A percentile compares a stretch with the other conserved stretches of the same genome.
Evolutionary conservation across 1,140 invertebrate species (phyloP).

Genomic region (Zaprionus tsacasi): DNA sequence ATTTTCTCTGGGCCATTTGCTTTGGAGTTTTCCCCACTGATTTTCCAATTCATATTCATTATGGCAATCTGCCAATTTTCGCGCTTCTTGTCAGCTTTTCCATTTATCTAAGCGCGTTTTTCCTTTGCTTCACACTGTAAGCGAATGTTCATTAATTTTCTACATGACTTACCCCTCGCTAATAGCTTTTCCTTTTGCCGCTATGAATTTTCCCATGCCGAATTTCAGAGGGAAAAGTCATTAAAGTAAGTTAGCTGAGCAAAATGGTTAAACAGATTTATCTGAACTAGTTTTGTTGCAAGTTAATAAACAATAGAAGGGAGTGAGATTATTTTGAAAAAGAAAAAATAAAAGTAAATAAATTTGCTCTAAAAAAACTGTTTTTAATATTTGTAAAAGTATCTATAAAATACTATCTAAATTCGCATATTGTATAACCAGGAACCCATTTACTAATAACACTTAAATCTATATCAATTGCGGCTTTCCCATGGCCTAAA

Average conservation of each 20-base stretch:
- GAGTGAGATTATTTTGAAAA: no score
- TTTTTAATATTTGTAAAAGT: no score
- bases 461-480: slow-evolving; percentile 1
- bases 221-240: slow-evolving; percentile 20
- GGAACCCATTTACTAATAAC: background rate
- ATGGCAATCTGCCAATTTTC: slow-evolving; percentile 44
- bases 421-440: background rate
- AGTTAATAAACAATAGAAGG: background rate
- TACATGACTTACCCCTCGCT: slow-evolving; percentile 8
- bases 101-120: slow-evolving; percentile 14
- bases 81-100: slow-evolving; percentile 25
- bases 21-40: background rate
- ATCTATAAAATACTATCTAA: background rate
- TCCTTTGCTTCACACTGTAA: slow-evolving; percentile 10
- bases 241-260: slow-evolving; percentile 32
- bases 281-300: slow-evolving; percentile 37
- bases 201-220: slow-evolving; percentile 5
- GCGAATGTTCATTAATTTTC: slow-evolving; percentile 37
- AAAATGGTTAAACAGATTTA: slow-evolving; percentile 29
- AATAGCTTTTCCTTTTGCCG: slow-evolving; percentile 17
- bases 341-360: background rate
- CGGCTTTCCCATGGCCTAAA: background rate
- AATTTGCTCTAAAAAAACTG: no score
- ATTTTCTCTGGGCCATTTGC: background rate
- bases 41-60: slow-evolving; percentile 46